Evolutionary conservation across 2,113 vertebrate genomes (phyloP).

Genomic region (Proteles cristata): DNA sequence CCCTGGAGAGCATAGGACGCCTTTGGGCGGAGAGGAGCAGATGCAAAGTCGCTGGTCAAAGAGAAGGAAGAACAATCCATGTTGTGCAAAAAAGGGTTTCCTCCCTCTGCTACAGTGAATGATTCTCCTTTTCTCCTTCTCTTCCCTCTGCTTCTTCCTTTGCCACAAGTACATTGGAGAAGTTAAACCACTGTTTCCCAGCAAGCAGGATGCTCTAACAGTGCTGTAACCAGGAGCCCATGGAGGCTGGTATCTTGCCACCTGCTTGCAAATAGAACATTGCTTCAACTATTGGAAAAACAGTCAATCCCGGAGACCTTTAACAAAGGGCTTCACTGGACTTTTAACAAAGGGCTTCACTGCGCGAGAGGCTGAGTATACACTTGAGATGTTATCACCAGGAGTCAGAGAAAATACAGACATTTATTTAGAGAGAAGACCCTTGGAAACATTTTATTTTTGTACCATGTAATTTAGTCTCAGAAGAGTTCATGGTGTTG

Average conservation of each 20-base stretch:
- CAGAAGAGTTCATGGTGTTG: background rate
- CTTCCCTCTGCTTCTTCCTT: too few species aligned
- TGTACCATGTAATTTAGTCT: background rate
- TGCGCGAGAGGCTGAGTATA: background rate
- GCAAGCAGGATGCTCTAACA: background rate
- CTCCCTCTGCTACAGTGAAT: rapidly evolving
- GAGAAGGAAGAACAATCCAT: too few species aligned
- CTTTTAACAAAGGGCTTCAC: background rate
- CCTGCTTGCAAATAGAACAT: background rate
- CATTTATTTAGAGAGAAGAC: background rate
- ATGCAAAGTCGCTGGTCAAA: too few species aligned
- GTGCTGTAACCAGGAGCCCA: rapidly evolving
- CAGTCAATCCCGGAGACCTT: background rate
- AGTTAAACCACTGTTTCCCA: background rate
- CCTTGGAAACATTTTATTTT: background rate
- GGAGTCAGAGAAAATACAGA: background rate
- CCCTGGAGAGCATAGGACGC: too few species aligned
- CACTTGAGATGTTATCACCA: background rate
- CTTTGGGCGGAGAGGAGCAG: background rate
- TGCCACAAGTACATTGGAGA: background rate
- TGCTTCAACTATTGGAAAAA: background rate
- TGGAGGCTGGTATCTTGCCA: background rate
- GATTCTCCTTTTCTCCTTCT: background rate
- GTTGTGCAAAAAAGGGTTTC: rapidly evolving
- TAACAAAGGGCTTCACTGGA: too few species aligned